Conservation (phyloP, 2,797 vertebrate species). For the Capromys pilorides region DNA sequence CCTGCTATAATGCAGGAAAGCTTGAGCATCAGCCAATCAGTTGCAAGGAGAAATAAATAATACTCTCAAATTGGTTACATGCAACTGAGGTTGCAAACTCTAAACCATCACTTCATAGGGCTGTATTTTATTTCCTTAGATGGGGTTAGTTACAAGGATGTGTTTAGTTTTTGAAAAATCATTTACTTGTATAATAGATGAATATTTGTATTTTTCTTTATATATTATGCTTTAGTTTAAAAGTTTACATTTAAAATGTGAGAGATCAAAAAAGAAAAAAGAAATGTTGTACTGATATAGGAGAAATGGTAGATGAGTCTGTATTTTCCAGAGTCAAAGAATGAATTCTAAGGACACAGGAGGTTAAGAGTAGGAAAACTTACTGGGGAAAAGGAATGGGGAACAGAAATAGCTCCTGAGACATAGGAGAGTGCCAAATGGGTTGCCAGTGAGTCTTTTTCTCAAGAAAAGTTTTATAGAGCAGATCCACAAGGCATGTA, state of each 20-base stretch:
- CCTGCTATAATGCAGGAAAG: background rate
- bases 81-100: background rate
- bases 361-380: background rate
- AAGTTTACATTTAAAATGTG: background rate
- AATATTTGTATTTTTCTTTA: background rate
- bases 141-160: background rate
- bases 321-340: background rate
- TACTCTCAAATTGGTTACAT: background rate
- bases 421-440: background rate
- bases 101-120: background rate
- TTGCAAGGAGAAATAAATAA: background rate
- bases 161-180: background rate
- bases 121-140: slow-evolving; percentile 19
- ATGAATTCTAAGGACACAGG: background rate
- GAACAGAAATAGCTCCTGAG: background rate
- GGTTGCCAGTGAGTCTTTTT: background rate
- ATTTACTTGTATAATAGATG: background rate
- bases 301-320: background rate
- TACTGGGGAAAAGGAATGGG: background rate
- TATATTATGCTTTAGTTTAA: background rate
- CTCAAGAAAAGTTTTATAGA: background rate
- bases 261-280: background rate
- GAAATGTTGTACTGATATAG: background rate
- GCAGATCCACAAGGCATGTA: background rate
- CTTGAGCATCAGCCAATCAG: background rate